phyloP scores from a whole-genome alignment of 2,888 invertebrate genomes.

The Drosophila vallismaia region DNA sequence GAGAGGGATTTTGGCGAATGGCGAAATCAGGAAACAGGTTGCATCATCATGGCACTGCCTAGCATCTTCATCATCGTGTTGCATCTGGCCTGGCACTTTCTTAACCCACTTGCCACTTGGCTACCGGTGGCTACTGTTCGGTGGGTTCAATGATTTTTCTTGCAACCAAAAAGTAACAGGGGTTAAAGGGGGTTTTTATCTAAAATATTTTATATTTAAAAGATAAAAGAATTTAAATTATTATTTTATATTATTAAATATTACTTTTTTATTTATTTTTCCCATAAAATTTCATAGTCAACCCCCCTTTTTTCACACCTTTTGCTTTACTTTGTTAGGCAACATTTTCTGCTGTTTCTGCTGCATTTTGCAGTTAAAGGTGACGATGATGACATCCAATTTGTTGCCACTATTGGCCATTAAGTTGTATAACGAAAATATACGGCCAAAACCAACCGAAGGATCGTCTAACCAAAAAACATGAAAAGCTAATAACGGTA shows the following conservation, averaged over 20 bases:
- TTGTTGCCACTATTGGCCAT: conserved; percentile 18
- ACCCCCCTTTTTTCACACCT: conserved; percentile 13
- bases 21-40: conserved; percentile 65
- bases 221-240: background rate
- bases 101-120: conserved; percentile 18
- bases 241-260: background rate
- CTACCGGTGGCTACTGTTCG: conserved; percentile 15
- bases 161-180: background rate
- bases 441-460: background rate
- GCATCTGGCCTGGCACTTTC: conserved; percentile 18
- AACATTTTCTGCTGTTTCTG: conserved; percentile 6
- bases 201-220: background rate
- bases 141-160: background rate
- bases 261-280: background rate
- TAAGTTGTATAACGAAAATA: conserved; percentile 25
- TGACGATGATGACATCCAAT: conserved; percentile 42
- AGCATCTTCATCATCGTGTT: conserved; percentile 12
- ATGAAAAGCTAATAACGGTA: background rate
- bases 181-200: background rate
- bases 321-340: conserved; percentile 27
- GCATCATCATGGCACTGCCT: conserved; percentile 44
- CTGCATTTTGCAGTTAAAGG: conserved; percentile 30
- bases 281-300: too few relatives aligned
- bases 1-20: conserved; percentile 13
- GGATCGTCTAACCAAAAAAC: background rate